Evolutionary conservation across 2,113 vertebrate species (phyloP).

Genomic region (Microtus ochrogaster): DNA sequence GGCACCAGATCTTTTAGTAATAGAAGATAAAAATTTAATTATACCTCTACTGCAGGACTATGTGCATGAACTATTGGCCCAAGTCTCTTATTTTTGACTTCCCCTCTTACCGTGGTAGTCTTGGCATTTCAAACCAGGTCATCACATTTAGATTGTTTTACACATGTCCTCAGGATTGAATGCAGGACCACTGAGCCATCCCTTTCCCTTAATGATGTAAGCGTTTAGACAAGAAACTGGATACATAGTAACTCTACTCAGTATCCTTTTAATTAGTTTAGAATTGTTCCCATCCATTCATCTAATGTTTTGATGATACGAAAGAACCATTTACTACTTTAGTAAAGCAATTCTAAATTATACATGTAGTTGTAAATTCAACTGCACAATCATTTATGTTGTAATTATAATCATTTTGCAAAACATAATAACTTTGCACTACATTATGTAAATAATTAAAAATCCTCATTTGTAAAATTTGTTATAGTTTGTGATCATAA

Average conservation of each 20-base stretch:
- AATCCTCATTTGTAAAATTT: slow-evolving; percentile 72
- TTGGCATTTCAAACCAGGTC: neutral
- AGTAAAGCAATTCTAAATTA: slow-evolving; percentile 79
- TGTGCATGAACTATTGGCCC: no score
- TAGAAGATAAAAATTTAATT: neutral
- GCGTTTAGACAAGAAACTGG: slow-evolving; percentile 64
- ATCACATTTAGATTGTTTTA: neutral
- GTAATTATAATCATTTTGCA: slow-evolving; percentile 81
- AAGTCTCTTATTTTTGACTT: no score
- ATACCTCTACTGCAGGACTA: neutral
- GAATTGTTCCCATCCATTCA: slow-evolving; percentile 59
- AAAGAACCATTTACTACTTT: slow-evolving; percentile 71
- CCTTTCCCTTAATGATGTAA: neutral
- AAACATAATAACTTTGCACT: slow-evolving; percentile 64
- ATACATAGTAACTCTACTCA: neutral
- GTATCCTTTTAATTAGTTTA: slow-evolving; percentile 45
- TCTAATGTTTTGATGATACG: slow-evolving; percentile 58
- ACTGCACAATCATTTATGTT: slow-evolving; percentile 69
- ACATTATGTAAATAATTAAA: slow-evolving; percentile 81
- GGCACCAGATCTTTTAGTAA: neutral
- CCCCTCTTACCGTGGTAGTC: no score
- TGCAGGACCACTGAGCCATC: neutral
- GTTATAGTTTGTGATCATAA: slow-evolving; percentile 67
- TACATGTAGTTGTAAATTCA: slow-evolving; percentile 78
- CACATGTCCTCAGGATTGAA: neutral